Base-by-base conservation (phyloP, 2,797 vertebrate genomes). In the Tapera naevia region DNA sequence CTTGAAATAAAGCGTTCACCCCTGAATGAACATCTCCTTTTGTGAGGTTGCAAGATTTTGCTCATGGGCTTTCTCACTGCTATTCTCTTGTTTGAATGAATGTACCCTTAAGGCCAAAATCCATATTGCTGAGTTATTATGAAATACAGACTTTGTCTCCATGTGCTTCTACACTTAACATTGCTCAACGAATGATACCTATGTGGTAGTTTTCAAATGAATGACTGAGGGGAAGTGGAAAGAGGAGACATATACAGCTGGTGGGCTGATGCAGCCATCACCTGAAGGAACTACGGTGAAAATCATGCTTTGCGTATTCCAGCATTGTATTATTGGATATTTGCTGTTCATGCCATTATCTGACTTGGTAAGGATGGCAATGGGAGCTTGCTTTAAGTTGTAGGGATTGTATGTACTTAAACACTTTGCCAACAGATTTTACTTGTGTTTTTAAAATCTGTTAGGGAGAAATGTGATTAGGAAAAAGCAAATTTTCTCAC, bases 401-500 rank as follows among this genome's bases (percentile, higher is more conserved):
- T 61, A 50, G 56, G 58, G 46, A 75, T 86, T 94, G 58, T 43
- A 60, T 84, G 66, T 66, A 45, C 73, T 91, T 75, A 69, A 90
- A 79, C 39, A 41, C 41, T 62, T 70, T 73, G 66, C 71, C 78
- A 94, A 91, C 90, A 96, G 90, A 94, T 93, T 96, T 96, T 95
- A 84, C 1, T 17, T 94, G 86, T 94, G 80, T 80, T 95, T 95
- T 94, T 82, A 78, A 95, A 94, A 93, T 96, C 91, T 94, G 80
- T 94, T 95, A 16, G 57, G 80, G 54, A 93, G 83, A 95, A 93
- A 93, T 91, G 67, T 94, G 82, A 93, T 94, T 91, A 92, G 83
- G 46, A 90, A 94, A 90, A 94, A 89, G 70, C 89, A 93, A 94
- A 94, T 93, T 96, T 97, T 95, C 94, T 95, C 94, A 90, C 83